Evolutionary conservation across 2,888 invertebrate genomes (phyloP), one percentile per base, ranked within the genome.

Genomic region (Byasa hedistus): DNA sequence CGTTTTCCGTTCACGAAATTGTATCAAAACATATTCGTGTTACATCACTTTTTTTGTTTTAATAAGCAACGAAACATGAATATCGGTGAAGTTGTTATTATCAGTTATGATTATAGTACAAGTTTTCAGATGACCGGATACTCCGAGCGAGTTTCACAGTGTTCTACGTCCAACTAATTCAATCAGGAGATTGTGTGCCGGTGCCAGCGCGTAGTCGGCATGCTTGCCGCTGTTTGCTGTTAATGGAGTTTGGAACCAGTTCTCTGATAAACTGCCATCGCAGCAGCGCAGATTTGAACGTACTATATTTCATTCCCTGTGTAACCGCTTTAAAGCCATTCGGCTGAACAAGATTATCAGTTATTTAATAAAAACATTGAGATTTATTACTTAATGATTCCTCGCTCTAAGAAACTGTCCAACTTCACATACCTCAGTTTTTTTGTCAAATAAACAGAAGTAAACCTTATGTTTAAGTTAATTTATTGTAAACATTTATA

Each of bases 191-290:
- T 57, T 61, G 57, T 23, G 51, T 51, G 48, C 3, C 15, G 21
- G 23, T 24, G 62, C 56, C 60, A 60, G 51, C 57, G 19, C 48
- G 32, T 27, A 52, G 27, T 52, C 61, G 55, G 58, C 58, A 52
- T 57, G 48, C 56, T 56, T 21, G 54, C 17, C 27, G 21, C 51
- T 24, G 39, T 51, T 57, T 52, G 36, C 52, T 57, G 57, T 66
- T 62, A 66, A 61, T 66, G 52, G 27, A 58, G 54, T 61, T 61
- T 22, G 61, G 19, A 61, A 24, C n/a, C 27, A 65, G 22, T 61
- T 66, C 51, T 27, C 32, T 51, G 36, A 39, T 44, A 44, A 65
- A 57, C 59, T 59, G 55, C 60, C 10, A 12, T 32, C 23, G 36
- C 22, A 44, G 56, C 44, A 44, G 54, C 52, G 57, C 54, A 27